Conservation (phyloP, 2,888 invertebrate genomes). For the Zaprionus bogoriensis region DNA sequence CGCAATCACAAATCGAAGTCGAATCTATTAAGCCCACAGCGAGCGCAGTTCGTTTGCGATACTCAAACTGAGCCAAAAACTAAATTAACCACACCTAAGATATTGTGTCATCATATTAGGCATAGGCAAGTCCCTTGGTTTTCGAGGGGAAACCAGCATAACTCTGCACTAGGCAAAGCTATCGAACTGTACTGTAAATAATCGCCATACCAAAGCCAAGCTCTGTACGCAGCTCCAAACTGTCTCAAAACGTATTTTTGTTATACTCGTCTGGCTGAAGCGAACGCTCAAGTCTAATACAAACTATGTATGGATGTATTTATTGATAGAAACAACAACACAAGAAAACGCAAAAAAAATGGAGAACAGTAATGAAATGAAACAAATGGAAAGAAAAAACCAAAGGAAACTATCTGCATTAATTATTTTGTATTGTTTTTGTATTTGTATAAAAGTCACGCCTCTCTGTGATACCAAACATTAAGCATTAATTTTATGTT, state of each 20-base stretch:
- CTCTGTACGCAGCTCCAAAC: slow-evolving; percentile 32
- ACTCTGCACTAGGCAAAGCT: slow-evolving; percentile 19
- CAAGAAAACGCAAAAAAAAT: too few relatives aligned
- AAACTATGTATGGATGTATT: slow-evolving; percentile 32
- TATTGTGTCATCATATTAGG: slow-evolving; percentile 26
- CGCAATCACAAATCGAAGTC: slow-evolving; percentile 68
- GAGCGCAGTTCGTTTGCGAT: slow-evolving; percentile 67
- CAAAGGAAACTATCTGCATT: slow-evolving; percentile 44
- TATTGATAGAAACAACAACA: slow-evolving; percentile 18
- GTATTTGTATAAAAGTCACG: slow-evolving; percentile 79
- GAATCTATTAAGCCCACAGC: slow-evolving; percentile 68
- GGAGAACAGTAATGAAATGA: not conserved
- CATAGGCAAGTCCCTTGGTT: slow-evolving; percentile 10
- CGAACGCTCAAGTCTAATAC: slow-evolving; percentile 45
- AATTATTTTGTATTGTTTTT: slow-evolving; percentile 47
- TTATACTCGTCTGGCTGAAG: slow-evolving; percentile 34
- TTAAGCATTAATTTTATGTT: slow-evolving; percentile 76
- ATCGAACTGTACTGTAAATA: slow-evolving; percentile 34
- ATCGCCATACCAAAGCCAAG: slow-evolving; percentile 30
- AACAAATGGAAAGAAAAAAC: too few relatives aligned
- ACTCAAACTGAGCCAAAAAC: slow-evolving; percentile 76
- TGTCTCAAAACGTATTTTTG: slow-evolving; percentile 43
- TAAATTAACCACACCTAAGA: slow-evolving; percentile 46
- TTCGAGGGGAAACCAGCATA: slow-evolving; percentile 4
- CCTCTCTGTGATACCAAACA: slow-evolving; percentile 82